Evolutionary conservation across 2,113 vertebrate species (phyloP).

Genomic region (Antennarius striatus): DNA sequence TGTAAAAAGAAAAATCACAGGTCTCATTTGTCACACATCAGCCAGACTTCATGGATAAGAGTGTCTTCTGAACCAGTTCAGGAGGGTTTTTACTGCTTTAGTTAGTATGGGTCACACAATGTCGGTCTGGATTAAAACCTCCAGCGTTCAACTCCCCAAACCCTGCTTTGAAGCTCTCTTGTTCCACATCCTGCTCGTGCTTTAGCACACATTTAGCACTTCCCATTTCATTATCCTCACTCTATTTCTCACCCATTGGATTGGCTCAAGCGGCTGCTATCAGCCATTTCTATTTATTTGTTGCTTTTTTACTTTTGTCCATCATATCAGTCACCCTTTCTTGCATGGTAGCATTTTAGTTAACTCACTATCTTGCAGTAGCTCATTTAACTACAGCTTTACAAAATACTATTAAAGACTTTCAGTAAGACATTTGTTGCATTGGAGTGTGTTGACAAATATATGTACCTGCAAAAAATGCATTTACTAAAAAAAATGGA

Average conservation of each 20-base stretch:
- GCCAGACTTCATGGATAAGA: slow-evolving; percentile 40
- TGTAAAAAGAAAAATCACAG: slow-evolving; percentile 11
- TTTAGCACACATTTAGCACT: slow-evolving; percentile 76
- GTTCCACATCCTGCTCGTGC: slow-evolving; percentile 62
- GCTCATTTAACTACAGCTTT: too few species aligned
- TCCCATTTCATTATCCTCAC: slow-evolving; percentile 75
- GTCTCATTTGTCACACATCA: slow-evolving; percentile 15
- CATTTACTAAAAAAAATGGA: slow-evolving; percentile 1
- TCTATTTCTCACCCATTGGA: slow-evolving; percentile 67
- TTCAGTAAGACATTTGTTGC: too few species aligned
- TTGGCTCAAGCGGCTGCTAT: slow-evolving; percentile 42
- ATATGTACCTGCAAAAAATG: slow-evolving; percentile 20
- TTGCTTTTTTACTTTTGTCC: slow-evolving; percentile 56
- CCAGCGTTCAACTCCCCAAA: slow-evolving; percentile 39
- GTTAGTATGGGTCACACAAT: slow-evolving; percentile 71
- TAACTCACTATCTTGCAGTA: too few species aligned
- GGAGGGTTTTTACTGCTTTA: slow-evolving; percentile 54
- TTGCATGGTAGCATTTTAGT: background rate
- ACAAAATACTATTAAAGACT: too few species aligned
- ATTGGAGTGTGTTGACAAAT: too few species aligned
- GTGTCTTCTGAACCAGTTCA: slow-evolving; percentile 48
- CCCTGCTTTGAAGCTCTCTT: slow-evolving; percentile 60
- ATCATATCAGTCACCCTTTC: slow-evolving; percentile 12
- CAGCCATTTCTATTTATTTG: slow-evolving; percentile 37
- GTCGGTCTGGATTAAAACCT: slow-evolving; percentile 68